Evolutionary conservation across 1,140 invertebrate species (phyloP).

Genomic region (Copidosoma floridanum): DNA sequence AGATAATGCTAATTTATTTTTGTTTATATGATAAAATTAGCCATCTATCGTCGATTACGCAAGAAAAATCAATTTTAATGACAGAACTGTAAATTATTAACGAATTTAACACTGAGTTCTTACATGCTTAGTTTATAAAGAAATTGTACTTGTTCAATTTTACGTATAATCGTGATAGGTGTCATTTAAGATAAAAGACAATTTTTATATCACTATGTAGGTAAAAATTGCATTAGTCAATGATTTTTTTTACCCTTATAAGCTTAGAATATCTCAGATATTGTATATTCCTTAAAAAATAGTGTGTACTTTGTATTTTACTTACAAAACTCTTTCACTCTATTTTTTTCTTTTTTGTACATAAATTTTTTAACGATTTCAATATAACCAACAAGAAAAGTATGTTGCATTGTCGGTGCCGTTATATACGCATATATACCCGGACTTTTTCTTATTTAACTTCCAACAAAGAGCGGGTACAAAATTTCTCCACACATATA

Average conservation of each 20-base stretch:
- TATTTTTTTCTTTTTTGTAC: conserved; percentile 15
- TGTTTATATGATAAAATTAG: background rate
- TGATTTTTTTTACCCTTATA: conserved; percentile 11
- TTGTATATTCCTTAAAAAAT: conserved; percentile 10
- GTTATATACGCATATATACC: background rate
- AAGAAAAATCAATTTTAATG: background rate
- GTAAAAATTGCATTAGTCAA: conserved; percentile 9
- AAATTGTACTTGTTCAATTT: conserved; percentile 20
- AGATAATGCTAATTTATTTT: background rate
- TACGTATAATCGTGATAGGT: conserved; percentile 7
- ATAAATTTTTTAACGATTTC: conserved; percentile 18
- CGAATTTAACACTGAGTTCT: background rate
- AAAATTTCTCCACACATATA: conserved; percentile 18
- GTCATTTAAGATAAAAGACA: background rate
- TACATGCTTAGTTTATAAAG: background rate
- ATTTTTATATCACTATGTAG: conserved; percentile 8
- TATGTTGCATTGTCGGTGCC: conserved; percentile 17
- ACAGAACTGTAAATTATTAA: conserved; percentile 16
- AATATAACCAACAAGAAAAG: no score
- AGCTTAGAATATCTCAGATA: background rate
- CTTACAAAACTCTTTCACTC: no score
- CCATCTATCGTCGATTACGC: no score
- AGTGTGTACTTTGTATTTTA: no score
- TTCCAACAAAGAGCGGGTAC: background rate
- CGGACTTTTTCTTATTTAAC: conserved; percentile 6